These are phyloP conservation scores for Pedionomus torquatus DNA, from an alignment of 2,113 vertebrate species.

Conservation along the genomic window DNA sequence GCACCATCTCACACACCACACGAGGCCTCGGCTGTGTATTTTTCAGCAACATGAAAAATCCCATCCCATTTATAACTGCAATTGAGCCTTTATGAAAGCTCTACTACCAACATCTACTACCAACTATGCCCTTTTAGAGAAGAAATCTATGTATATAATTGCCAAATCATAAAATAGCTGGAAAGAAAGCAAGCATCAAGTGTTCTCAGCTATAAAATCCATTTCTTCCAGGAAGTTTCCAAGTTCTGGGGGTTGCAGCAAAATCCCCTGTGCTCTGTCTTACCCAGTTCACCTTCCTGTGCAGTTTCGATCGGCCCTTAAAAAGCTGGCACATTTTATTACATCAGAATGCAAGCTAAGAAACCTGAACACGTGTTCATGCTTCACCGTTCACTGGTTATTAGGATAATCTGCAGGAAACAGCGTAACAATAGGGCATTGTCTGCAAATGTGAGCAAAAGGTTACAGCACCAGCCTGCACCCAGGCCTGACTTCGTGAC, in stretches of 20 bases:
- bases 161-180: neutral
- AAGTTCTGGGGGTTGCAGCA: neutral
- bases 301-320: neutral
- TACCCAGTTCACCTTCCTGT: neutral
- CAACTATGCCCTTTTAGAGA: neutral
- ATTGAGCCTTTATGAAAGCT: neutral
- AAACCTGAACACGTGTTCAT: neutral
- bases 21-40: rapidly evolving
- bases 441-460: constrained; percentile 45
- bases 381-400: neutral
- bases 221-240: neutral
- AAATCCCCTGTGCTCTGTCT: neutral
- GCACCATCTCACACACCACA: rapidly evolving
- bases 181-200: neutral
- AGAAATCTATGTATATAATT: neutral
- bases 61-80: neutral
- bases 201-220: neutral
- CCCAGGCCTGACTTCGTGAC: neutral
- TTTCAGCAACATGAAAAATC: neutral
- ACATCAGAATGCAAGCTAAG: neutral
- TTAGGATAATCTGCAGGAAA: constrained; percentile 28
- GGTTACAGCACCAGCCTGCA: neutral
- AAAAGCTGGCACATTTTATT: neutral
- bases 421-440: constrained; percentile 20
- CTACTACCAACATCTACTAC: neutral